Conservation (phyloP, 2,888 invertebrate genomes). For the Melanargia galathea region DNA sequence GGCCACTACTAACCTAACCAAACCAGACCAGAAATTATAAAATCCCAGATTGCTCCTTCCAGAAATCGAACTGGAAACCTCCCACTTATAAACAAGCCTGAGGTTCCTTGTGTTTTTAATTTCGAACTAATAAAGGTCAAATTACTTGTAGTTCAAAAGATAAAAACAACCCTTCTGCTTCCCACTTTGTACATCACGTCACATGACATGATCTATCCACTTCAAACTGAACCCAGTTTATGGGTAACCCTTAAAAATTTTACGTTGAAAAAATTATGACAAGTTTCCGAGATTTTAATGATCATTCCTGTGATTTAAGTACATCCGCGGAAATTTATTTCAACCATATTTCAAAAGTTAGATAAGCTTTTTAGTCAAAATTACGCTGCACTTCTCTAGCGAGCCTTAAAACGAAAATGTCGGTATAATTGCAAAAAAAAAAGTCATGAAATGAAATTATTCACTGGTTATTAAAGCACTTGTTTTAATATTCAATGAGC, state of each 20-base stretch:
- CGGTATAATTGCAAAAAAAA: background rate
- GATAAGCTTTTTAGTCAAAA: background rate
- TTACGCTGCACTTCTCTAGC: background rate
- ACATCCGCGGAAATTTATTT: conserved; percentile 16
- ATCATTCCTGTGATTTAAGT: conserved; percentile 18
- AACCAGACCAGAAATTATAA: too few species aligned
- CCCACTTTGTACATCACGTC: too few species aligned
- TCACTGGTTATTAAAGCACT: too few species aligned
- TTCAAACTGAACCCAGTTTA: conserved; percentile 5
- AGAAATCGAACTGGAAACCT: too few species aligned
- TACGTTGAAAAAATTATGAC: conserved; percentile 11
- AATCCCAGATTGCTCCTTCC: too few species aligned
- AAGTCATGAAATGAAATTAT: background rate
- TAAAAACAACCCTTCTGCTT: too few species aligned
- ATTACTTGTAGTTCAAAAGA: too few species aligned
- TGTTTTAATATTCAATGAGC: background rate
- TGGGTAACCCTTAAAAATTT: conserved; percentile 10
- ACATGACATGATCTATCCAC: background rate
- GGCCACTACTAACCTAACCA: too few species aligned
- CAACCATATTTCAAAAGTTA: conserved; percentile 12
- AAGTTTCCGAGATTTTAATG: conserved; percentile 18
- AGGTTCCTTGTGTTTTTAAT: too few species aligned
- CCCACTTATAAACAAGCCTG: too few species aligned
- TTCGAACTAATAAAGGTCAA: too few species aligned
- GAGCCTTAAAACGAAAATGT: background rate